Percentiles rank a stretch among this genome's conserved stretches.
Conservation (phyloP, 1,140 invertebrate genomes). For the Drosophila persimilis region DNA sequence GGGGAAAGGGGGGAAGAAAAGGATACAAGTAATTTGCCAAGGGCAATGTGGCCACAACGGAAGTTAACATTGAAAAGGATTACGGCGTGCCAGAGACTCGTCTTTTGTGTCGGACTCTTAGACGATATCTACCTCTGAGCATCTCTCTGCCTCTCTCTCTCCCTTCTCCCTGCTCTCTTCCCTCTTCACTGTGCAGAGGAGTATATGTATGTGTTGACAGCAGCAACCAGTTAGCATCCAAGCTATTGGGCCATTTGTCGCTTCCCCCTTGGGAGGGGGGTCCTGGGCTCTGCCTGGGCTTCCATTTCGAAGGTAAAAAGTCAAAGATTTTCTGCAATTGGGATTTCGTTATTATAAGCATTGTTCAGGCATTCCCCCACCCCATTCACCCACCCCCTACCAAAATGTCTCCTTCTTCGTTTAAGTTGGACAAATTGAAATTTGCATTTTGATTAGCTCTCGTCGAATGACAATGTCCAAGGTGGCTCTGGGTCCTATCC, state of each 20-base stretch:
- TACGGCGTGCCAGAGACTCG: conserved; percentile 60
- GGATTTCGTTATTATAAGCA: conserved; percentile 45
- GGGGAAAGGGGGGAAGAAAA: conserved; percentile 50
- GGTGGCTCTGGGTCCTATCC: conserved; percentile 19
- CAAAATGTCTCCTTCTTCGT: conserved; percentile 13
- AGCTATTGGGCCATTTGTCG: conserved; percentile 58
- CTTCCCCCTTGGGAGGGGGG: conserved; percentile 29
- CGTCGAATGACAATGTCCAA: conserved; percentile 33
- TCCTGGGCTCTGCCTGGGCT: conserved; percentile 32
- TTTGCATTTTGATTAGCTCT: conserved; percentile 76
- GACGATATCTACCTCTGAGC: too few species aligned
- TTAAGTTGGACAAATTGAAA: conserved; percentile 69
- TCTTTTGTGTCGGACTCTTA: conserved; percentile 50
- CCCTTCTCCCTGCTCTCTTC: neutral
- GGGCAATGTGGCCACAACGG: conserved; percentile 65
- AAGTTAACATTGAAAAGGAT: conserved; percentile 80
- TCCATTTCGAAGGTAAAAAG: conserved; percentile 65
- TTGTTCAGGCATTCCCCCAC: conserved; percentile 15
- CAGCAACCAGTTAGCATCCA: conserved; percentile 56
- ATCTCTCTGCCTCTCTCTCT: neutral
- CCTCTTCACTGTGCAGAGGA: neutral
- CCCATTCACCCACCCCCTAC: too few species aligned
- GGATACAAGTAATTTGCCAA: conserved; percentile 76
- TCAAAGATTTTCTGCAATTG: conserved; percentile 64
- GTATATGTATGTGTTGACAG: conserved; percentile 36